phyloP scores from a whole-genome alignment of 2,797 vertebrate species.

The Lacerta bilineata region DNA sequence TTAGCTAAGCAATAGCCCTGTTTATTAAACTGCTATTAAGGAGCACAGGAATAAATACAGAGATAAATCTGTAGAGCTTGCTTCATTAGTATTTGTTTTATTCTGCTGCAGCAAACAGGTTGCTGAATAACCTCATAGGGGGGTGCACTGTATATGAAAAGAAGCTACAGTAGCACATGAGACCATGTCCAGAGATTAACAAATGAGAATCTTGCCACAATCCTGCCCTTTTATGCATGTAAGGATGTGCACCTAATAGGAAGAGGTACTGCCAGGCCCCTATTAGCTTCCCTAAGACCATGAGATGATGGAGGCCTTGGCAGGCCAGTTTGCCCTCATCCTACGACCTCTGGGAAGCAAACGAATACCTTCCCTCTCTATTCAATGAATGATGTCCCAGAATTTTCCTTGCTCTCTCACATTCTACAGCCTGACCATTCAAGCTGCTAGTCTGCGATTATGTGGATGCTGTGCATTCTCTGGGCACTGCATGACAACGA shows the following conservation, averaged over 20 bases:
- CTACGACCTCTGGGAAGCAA: not conserved
- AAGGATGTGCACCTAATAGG: not conserved
- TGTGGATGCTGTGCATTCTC: no score
- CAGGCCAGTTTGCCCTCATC: conserved; percentile 21
- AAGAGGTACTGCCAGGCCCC: no score
- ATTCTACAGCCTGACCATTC: not conserved
- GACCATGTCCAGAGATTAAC: not conserved
- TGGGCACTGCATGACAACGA: not conserved
- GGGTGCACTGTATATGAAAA: not conserved
- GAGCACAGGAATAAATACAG: conserved; percentile 31
- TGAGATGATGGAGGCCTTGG: not conserved
- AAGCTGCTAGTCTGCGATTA: not conserved
- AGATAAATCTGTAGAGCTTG: fast-evolving
- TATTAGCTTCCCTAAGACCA: not conserved
- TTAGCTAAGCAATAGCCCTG: conserved; percentile 62
- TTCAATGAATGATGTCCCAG: conserved; percentile 8
- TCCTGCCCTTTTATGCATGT: not conserved
- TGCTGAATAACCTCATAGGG: not conserved
- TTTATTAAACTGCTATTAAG: conserved; percentile 48
- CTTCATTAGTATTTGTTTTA: conserved; percentile 16
- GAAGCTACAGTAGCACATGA: not conserved
- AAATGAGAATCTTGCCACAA: not conserved
- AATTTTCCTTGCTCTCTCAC: not conserved
- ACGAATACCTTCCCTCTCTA: not conserved
- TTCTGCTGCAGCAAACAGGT: not conserved